Evolutionary conservation across 2,888 invertebrate genomes (phyloP).

Genomic region (Chironomus tentans): DNA sequence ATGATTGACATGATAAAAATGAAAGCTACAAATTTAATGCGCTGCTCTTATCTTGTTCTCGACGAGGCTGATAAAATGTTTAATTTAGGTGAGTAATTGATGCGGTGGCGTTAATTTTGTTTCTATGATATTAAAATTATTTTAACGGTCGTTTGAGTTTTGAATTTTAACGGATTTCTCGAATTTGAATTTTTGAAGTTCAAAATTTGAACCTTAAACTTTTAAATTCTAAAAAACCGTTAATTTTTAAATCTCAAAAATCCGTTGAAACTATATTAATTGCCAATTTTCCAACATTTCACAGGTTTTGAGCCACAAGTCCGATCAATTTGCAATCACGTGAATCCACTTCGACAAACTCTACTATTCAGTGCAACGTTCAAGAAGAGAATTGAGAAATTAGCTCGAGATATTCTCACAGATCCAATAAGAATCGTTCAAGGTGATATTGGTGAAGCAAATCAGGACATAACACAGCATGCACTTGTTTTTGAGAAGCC

Average conservation of each 20-base stretch:
- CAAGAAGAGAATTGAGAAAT: slow-evolving; percentile 80
- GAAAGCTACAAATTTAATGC: slow-evolving; percentile 83
- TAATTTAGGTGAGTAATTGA: slow-evolving; percentile 60
- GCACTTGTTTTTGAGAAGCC: slow-evolving; percentile 74
- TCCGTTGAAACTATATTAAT: no score
- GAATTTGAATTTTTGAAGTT: no score
- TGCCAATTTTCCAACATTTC: no score
- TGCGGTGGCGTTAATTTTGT: no score
- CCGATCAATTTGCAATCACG: slow-evolving; percentile 93
- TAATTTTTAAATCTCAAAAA: no score
- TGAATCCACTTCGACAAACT: slow-evolving; percentile 92
- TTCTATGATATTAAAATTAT: no score
- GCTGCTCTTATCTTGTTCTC: slow-evolving; percentile 91
- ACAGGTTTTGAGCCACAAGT: slow-evolving; percentile 84
- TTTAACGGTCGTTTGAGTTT: no score
- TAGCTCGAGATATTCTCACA: slow-evolving; percentile 86
- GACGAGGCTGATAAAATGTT: slow-evolving; percentile 99
- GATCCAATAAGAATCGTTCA: slow-evolving; percentile 95
- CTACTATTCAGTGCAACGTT: slow-evolving; percentile 97
- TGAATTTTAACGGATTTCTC: no score
- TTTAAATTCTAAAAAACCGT: no score
- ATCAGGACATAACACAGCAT: slow-evolving; percentile 85
- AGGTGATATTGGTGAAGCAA: slow-evolving; percentile 89
- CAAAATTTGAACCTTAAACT: no score
- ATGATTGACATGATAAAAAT: slow-evolving; percentile 98